phyloP scores from a whole-genome alignment of 2,888 invertebrate species.

The Polyommatus icarus region DNA sequence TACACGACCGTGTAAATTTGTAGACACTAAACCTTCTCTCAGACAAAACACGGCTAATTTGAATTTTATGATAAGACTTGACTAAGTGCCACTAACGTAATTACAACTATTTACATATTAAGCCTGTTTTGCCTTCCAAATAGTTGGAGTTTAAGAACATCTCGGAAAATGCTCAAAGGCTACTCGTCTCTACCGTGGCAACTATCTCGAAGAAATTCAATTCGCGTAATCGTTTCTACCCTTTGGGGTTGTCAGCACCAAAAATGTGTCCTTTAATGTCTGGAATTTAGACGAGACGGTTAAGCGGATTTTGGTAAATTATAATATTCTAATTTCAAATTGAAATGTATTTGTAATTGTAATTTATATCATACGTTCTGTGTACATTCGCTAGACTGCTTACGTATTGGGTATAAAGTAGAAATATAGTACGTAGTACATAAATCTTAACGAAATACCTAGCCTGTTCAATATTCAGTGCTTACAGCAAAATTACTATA shows the following conservation, averaged over 20 bases:
- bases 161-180: slow-evolving; percentile 70
- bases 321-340: not conserved
- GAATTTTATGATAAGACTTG: slow-evolving; percentile 40
- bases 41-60: slow-evolving; percentile 27
- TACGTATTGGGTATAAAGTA: not conserved
- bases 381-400: not conserved
- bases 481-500: no score
- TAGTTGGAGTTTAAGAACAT: slow-evolving; percentile 69
- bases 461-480: no score
- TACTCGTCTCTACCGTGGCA: slow-evolving; percentile 67
- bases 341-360: not conserved
- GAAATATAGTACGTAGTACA: not conserved
- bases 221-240: slow-evolving; percentile 79
- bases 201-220: slow-evolving; percentile 76
- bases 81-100: slow-evolving; percentile 38
- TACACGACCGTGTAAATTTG: not conserved
- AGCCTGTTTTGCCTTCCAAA: slow-evolving; percentile 77
- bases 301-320: not conserved
- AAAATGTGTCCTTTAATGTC: slow-evolving; percentile 3
- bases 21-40: not conserved
- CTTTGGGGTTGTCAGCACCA: slow-evolving; percentile 38
- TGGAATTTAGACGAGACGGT: not conserved
- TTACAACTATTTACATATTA: slow-evolving; percentile 65
- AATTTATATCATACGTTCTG: not conserved
- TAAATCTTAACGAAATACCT: no score